phyloP scores from a whole-genome alignment of 1,140 invertebrate genomes.

The Chionoecetes opilio region DNA sequence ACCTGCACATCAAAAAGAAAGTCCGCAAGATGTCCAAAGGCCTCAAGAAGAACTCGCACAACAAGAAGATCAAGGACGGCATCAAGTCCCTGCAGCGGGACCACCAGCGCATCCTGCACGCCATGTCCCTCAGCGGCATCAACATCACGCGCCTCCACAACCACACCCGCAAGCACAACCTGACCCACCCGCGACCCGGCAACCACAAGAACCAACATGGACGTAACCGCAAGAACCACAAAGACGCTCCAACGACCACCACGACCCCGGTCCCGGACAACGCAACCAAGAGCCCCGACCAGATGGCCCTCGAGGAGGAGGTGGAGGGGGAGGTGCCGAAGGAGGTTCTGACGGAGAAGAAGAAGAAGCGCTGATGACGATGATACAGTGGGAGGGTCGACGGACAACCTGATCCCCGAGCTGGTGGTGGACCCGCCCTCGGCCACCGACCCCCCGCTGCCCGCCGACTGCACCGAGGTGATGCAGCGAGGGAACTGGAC shows the following conservation, averaged over 20 bases:
- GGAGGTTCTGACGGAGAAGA: background rate
- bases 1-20: constrained; percentile 80
- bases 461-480: constrained; percentile 78
- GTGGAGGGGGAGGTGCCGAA: constrained; percentile 22
- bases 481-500: constrained; percentile 80
- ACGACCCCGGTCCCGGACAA: constrained; percentile 11
- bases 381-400: background rate
- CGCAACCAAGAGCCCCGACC: background rate
- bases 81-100: constrained; percentile 78
- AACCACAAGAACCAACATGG: constrained; percentile 60
- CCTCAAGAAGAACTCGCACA: constrained; percentile 73
- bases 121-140: constrained; percentile 75
- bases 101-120: constrained; percentile 80
- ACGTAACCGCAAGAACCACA: constrained; percentile 50
- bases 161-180: constrained; percentile 67
- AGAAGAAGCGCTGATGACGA: background rate
- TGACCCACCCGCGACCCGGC: background rate
- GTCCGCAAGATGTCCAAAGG: constrained; percentile 80
- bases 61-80: constrained; percentile 79
- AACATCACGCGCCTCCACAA: constrained; percentile 65
- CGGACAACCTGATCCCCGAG: constrained; percentile 72
- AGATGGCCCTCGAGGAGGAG: constrained; percentile 12
- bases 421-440: constrained; percentile 75
- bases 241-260: constrained; percentile 36
- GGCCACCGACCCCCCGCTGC: constrained; percentile 72